Percentiles rank a stretch among this genome's conserved stretches.
These are phyloP conservation scores for Diceros bicornis DNA, from an alignment of 2,797 vertebrate species.

Conservation along the genomic window DNA sequence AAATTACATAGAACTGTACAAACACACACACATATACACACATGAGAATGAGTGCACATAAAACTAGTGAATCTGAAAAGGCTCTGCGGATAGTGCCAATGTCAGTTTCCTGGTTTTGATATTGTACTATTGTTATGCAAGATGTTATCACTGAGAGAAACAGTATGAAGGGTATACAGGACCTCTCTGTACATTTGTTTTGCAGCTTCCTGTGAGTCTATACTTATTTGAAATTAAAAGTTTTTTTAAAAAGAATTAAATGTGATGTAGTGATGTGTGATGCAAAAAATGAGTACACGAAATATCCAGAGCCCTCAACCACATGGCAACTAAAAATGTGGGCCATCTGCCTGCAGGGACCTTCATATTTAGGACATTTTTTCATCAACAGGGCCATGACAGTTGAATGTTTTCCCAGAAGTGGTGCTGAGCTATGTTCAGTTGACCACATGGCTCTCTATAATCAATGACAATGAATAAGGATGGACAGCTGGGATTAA, in stretches of 20 bases:
- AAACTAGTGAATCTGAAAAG: not conserved
- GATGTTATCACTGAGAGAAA: not conserved
- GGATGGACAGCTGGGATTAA: not conserved
- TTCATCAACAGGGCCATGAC: not conserved
- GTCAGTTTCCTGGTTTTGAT: not conserved
- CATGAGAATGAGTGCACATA: not conserved
- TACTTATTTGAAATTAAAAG: not conserved
- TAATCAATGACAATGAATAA: conserved; percentile 20
- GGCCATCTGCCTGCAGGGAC: not conserved
- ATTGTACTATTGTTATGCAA: not conserved
- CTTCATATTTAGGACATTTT: not conserved
- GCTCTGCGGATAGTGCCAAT: not conserved
- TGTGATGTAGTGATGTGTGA: not conserved
- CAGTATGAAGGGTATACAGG: not conserved
- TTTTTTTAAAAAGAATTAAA: not conserved
- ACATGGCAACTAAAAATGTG: not conserved
- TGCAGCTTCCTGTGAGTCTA: not conserved
- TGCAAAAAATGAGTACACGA: not conserved
- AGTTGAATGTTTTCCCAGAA: conserved; percentile 59
- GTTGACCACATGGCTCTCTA: not conserved
- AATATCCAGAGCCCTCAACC: not conserved
- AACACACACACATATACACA: not conserved
- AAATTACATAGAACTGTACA: too few relatives aligned
- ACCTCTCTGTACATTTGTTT: not conserved
- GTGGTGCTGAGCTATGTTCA: not conserved